A percentile compares a stretch with the other conserved stretches of the same genome.
phyloP scores from a whole-genome alignment of 1,140 invertebrate genomes.

The Calliphora vicina region DNA sequence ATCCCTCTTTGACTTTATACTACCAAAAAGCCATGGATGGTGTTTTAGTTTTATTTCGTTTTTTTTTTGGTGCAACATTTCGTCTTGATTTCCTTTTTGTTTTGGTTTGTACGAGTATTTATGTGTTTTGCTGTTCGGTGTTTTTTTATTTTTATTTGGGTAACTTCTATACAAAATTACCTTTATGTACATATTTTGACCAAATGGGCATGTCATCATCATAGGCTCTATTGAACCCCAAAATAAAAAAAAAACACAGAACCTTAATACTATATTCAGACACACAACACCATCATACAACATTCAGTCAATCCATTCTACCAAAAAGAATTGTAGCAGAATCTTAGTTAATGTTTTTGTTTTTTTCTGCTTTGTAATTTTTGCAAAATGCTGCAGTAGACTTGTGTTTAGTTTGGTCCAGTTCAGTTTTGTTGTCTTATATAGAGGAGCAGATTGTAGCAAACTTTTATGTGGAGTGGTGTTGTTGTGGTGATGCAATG shows the following conservation, averaged over 20 bases:
- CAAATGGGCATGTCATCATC: slow-evolving; percentile 32
- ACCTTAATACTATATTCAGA: not conserved
- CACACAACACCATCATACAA: not conserved
- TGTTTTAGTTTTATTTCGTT: not conserved
- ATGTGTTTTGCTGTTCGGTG: too few species aligned
- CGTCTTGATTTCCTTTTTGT: not conserved
- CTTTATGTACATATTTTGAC: slow-evolving; percentile 29
- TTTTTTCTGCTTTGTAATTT: not conserved
- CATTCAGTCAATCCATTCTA: not conserved
- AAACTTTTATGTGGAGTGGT: too few species aligned
- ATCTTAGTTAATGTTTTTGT: not conserved
- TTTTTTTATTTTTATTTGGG: not conserved
- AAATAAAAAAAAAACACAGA: not conserved
- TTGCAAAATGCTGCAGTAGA: not conserved
- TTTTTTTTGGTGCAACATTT: not conserved
- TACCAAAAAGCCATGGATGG: not conserved
- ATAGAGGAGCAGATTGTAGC: too few species aligned
- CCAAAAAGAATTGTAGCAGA: not conserved
- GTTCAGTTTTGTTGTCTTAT: not conserved
- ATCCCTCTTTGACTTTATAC: not conserved
- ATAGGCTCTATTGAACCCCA: slow-evolving; percentile 25
- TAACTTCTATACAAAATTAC: slow-evolving; percentile 12
- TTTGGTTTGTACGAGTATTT: too few species aligned
- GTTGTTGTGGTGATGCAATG: not conserved
- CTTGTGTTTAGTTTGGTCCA: slow-evolving; percentile 8